Evolutionary conservation across 2,797 vertebrate species (phyloP), one percentile per base, ranked within the genome.

Genomic region (Borostomias antarcticus): DNA sequence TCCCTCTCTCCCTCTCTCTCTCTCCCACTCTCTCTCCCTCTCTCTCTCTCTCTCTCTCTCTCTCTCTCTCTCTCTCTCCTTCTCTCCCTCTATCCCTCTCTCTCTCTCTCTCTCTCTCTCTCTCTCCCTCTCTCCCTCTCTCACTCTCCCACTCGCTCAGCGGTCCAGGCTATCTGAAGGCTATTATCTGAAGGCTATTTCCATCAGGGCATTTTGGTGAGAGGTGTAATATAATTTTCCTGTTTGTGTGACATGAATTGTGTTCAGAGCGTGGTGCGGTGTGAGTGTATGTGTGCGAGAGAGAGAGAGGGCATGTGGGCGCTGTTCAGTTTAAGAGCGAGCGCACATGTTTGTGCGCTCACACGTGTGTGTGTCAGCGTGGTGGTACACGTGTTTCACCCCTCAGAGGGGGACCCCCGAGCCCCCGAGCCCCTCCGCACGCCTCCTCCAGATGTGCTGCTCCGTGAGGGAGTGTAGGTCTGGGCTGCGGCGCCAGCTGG

Each of bases 381-480:
- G 58, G 51, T 67, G 69, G 50, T 30, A 74, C 73, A 81, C 67
- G 72, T 70, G 80, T 72, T 84, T 78, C 73, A 13, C 25, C 21
- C 58, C 9, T 52, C 70, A 72, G 70, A 70, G 58, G 62, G 68
- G 70, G 69, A 45, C 61, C 37, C n/a, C 15, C 25, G 21, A 17
- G 61, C 47, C 43, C 67, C 26, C 65, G n/a, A 4, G 15, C 25
- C 58, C 54, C 58, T 23, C 29, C 37, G 21, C 52, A 21, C 19
- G 28, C 61, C 33, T 29, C 45, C 11, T 61, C 40, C 62, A 81
- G 62, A 81, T 75, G 72, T 76, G 85, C 66, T 73, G 72, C 28
- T 79, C 68, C 69, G 68, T 47, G n/a, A 71, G 72, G 74, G 72
- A 64, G 78, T 76, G 76, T 74, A 10, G 17, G 17, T n/a, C 15